Evolutionary conservation across 2,113 vertebrate species (phyloP).

Genomic region (Microtus oregoni): DNA sequence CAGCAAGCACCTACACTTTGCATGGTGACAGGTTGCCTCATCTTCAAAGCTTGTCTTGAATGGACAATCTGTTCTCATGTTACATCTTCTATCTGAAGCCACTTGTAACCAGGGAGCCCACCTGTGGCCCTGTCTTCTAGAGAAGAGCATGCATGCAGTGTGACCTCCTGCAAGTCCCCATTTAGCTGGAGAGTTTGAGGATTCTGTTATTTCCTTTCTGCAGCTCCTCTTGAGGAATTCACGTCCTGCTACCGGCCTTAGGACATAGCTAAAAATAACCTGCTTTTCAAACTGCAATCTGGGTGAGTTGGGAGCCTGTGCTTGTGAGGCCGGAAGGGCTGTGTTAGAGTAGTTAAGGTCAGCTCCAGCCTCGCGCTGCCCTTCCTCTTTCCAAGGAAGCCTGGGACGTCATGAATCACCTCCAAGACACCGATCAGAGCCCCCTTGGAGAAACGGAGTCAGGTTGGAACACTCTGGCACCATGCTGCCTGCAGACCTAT

Average conservation of each 20-base stretch:
- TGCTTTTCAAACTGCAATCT: conserved; percentile 66
- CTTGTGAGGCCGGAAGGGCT: conserved; percentile 75
- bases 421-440: background rate
- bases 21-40: background rate
- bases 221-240: conserved; percentile 75
- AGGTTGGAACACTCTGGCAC: background rate
- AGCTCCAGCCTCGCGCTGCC: background rate
- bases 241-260: conserved; percentile 74
- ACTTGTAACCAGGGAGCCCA: background rate
- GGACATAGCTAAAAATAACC: conserved; percentile 81
- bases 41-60: rapidly evolving
- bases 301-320: conserved; percentile 8
- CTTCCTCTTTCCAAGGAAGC: conserved; percentile 78
- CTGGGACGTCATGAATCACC: conserved; percentile 58
- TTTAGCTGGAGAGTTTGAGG: conserved; percentile 44
- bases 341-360: conserved; percentile 65
- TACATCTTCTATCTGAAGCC: background rate
- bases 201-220: conserved; percentile 76
- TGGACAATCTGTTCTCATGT: background rate
- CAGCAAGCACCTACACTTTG: background rate
- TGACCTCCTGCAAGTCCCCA: background rate
- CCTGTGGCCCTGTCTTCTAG: background rate
- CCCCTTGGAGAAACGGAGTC: background rate
- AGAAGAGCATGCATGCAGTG: background rate
- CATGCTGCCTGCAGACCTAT: background rate